A percentile compares a stretch with the other conserved stretches of the same genome.
phyloP scores from a whole-genome alignment of 2,797 vertebrate genomes.

The Enteromius paludinosus region DNA sequence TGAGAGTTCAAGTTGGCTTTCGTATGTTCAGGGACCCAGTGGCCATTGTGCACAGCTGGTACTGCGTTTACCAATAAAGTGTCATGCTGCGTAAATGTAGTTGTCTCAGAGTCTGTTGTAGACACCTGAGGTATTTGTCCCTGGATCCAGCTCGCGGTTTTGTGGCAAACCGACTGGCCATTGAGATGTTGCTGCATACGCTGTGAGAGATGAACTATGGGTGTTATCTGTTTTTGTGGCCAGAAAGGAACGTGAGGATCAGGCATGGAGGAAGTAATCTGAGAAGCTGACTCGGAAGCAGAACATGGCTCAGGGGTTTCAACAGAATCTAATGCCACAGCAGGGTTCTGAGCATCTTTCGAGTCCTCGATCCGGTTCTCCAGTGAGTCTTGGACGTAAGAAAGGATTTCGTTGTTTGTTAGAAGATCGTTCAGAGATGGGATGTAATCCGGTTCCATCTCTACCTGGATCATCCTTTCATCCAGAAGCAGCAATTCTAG shows the following conservation, averaged over 20 bases:
- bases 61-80: slow-evolving; percentile 21
- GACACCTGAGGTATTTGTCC: slow-evolving; percentile 2
- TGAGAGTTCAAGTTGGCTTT: slow-evolving; percentile 59
- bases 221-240: slow-evolving; percentile 57
- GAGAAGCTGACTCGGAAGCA: slow-evolving; percentile 36
- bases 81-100: neutral
- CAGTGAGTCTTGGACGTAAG: slow-evolving; percentile 73
- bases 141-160: slow-evolving; percentile 27
- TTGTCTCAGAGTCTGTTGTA: slow-evolving; percentile 36
- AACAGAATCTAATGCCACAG: slow-evolving; percentile 5
- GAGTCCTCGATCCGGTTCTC: slow-evolving; percentile 62
- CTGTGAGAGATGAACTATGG: slow-evolving; percentile 78
- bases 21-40: slow-evolving; percentile 66
- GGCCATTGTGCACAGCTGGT: slow-evolving; percentile 58
- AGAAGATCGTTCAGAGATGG: slow-evolving; percentile 73
- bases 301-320: neutral
- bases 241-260: slow-evolving; percentile 45
- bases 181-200: slow-evolving; percentile 74
- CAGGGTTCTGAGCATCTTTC: slow-evolving; percentile 21
- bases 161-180: neutral
- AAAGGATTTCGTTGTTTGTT: slow-evolving; percentile 77
- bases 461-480: slow-evolving; percentile 81
- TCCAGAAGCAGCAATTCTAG: slow-evolving; percentile 82
- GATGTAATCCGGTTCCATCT: slow-evolving; percentile 73
- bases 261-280: slow-evolving; percentile 7